Conservation (phyloP, 2,888 invertebrate species). For the Epinotia ramella region DNA sequence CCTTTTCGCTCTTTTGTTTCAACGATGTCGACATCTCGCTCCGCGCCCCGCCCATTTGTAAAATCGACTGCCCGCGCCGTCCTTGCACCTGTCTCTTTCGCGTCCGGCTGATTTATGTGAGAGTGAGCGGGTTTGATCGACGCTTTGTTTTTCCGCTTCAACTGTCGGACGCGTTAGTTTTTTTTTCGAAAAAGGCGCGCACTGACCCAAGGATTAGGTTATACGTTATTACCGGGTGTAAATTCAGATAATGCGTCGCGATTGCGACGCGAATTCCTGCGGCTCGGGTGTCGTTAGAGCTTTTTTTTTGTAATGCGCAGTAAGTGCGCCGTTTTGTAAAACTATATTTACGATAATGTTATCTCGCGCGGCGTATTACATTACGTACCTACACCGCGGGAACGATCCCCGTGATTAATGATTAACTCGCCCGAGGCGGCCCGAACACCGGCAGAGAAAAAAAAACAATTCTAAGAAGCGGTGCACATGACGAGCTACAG, state of each 20-base stretch:
- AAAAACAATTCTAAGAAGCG: conserved; percentile 65
- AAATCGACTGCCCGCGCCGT: conserved; percentile 80
- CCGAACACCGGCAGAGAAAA: conserved; percentile 52
- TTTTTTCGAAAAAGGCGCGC: conserved; percentile 69
- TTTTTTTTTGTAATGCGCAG: conserved; percentile 71
- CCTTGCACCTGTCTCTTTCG: conserved; percentile 83
- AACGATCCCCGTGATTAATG: conserved; percentile 69
- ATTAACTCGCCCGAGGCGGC: conserved; percentile 61
- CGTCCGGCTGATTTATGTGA: conserved; percentile 83
- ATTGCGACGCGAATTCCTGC: conserved; percentile 72
- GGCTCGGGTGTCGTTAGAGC: conserved; percentile 73
- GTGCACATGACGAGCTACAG: conserved; percentile 41
- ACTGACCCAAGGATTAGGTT: conserved; percentile 67
- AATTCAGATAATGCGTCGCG: conserved; percentile 79
- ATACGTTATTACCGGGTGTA: conserved; percentile 69
- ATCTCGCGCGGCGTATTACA: conserved; percentile 74
- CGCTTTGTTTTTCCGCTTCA: conserved; percentile 81
- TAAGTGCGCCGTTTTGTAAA: conserved; percentile 77
- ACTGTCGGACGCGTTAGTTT: conserved; percentile 62
- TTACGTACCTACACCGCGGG: conserved; percentile 68
- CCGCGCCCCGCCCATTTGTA: conserved; percentile 84
- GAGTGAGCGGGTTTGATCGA: conserved; percentile 84
- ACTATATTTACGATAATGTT: conserved; percentile 83
- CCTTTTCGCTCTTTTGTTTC: conserved; percentile 83
- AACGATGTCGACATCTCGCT: conserved; percentile 79